phyloP scores from a whole-genome alignment of 2,113 vertebrate species.

The Scomber scombrus region DNA sequence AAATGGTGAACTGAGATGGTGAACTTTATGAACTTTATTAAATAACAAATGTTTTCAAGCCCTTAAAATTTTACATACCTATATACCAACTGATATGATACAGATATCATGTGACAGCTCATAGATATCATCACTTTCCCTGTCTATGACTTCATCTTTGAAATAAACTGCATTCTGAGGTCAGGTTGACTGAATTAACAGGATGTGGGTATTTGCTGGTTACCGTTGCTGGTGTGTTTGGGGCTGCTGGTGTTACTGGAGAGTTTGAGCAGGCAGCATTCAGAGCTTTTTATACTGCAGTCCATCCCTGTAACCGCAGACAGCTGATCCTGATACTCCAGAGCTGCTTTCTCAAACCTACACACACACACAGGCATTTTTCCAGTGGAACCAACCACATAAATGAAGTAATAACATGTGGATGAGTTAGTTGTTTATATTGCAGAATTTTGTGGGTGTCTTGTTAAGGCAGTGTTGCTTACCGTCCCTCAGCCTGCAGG shows the following conservation, averaged over 20 bases:
- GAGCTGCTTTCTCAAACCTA: conserved; percentile 97
- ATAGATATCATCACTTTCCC: too few species aligned
- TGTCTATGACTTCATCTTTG: neutral
- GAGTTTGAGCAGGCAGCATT: conserved; percentile 89
- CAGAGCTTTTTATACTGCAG: conserved; percentile 92
- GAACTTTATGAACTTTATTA: too few species aligned
- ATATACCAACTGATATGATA: too few species aligned
- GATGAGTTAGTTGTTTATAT: neutral
- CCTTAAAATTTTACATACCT: too few species aligned
- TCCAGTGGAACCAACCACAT: neutral
- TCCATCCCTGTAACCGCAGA: conserved; percentile 94
- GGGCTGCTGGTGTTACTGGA: conserved; percentile 91
- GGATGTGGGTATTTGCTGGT: conserved; percentile 30
- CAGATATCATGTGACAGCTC: too few species aligned
- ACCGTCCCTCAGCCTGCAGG: conserved; percentile 96
- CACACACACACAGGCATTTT: conserved; percentile 16
- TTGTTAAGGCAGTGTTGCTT: conserved; percentile 11
- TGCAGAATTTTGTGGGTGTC: fast-evolving
- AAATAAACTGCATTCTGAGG: neutral
- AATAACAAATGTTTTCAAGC: too few species aligned
- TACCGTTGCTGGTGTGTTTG: conserved; percentile 93
- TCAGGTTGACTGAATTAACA: neutral
- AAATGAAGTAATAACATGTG: neutral
- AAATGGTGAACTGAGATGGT: too few species aligned
- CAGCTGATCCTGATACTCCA: conserved; percentile 96